Evolutionary conservation across 2,888 invertebrate species (phyloP).

Genomic region (Pherbina coryleti): DNA sequence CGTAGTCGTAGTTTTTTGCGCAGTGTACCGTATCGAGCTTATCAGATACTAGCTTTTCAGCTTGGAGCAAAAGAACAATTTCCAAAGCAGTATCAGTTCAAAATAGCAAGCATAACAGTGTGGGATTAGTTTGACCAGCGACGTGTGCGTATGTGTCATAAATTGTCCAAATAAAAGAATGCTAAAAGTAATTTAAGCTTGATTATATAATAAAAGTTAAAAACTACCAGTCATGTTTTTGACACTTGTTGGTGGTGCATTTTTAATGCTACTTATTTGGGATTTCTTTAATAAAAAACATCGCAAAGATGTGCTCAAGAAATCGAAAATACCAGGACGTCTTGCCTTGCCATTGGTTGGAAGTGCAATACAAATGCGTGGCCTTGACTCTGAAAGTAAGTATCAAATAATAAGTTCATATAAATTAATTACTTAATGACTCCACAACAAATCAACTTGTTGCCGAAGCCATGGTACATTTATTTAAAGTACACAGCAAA

Average conservation of each 20-base stretch:
- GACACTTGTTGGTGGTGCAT: conserved; percentile 34
- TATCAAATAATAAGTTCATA: neutral
- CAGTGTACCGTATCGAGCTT: no score
- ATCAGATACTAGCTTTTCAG: no score
- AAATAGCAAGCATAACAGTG: no score
- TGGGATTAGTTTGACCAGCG: no score
- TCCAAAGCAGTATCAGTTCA: no score
- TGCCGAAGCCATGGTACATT: neutral
- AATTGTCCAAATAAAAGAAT: no score
- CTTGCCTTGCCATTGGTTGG: conserved; percentile 39
- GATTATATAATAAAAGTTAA: no score
- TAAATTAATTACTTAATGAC: neutral
- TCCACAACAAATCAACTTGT: neutral
- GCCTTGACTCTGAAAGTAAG: conserved; percentile 42
- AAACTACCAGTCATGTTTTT: conserved; percentile 27
- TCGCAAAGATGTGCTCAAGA: conserved; percentile 42
- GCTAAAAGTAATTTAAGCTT: no score
- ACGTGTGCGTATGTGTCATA: no score
- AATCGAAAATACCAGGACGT: conserved; percentile 40
- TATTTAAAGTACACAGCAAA: neutral
- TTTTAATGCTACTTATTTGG: conserved; percentile 42
- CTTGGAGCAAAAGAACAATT: no score
- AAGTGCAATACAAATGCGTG: conserved; percentile 38
- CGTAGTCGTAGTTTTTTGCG: no score
- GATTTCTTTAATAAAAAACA: conserved; percentile 46